Base-by-base conservation (phyloP, 2,797 vertebrate genomes). In the Chiropotes sagulatus region DNA sequence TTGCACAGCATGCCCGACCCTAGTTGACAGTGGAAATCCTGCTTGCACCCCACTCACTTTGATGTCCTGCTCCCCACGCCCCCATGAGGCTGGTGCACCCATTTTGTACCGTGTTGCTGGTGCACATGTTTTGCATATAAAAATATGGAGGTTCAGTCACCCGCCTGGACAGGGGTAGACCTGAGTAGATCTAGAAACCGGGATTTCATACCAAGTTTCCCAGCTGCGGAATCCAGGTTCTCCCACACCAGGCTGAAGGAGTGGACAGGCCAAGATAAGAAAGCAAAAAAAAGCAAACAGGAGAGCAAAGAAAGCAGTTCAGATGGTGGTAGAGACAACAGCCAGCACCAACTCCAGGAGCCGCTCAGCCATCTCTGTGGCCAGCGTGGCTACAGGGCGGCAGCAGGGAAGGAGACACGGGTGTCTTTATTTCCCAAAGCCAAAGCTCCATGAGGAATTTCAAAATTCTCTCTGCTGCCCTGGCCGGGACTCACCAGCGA, bases 21-120 rank as follows among this genome's bases (percentile, higher is more conserved):
- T 4, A 1, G 36, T 4, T 19, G 54, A 30, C 41, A 0, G 2
- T 0, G n/a, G 50, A n/a, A 15, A 36, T 6, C 46, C 72, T 67
- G 64, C 64, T 19, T 19, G 64, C 7, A 9, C 8, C 15, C 15
- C 64, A 67, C 64, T n/a, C 17, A 19, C 36, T 15, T 76, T 4
- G 0, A 3, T 0, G 0, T 19, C 33, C 10, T 7, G 7, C 64
- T 83, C 4, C 2, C n/a, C 3, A 13, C 0, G 4, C 30, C 24
- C 3, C 3, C 0, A 1, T 7, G 2, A 67, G 64, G 33, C 36
- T 3, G 0, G 36, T 0, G n/a, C 2, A 7, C 28, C 50, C 36
- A 0, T 33, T 67, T n/a, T 67, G 7, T 33, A n/a, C 61, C 7
- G 1, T 36, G 17, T 36, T 36, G 9, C 54, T 2, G 0, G 39